Conservation (phyloP, 2,797 vertebrate genomes). For the Pipistrellus nathusii region DNA sequence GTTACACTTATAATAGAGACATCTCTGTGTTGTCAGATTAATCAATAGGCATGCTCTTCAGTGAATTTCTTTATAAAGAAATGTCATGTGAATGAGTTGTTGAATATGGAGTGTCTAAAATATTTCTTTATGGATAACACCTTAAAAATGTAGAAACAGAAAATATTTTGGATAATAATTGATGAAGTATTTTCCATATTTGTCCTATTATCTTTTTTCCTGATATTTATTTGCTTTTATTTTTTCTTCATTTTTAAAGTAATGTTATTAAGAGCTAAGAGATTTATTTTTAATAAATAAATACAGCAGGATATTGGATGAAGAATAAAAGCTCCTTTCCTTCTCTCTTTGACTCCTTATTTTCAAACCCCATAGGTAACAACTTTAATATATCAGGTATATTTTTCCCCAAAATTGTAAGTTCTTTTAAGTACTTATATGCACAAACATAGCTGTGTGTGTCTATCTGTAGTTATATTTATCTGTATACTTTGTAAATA, state of each 20-base stretch:
- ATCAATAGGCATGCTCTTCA: neutral
- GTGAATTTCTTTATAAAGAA: neutral
- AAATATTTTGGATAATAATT: neutral
- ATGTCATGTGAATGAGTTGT: neutral
- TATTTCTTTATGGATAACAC: neutral
- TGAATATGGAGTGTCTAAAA: neutral
- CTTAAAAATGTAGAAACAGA: neutral
- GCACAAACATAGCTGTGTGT: neutral
- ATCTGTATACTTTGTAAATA: neutral
- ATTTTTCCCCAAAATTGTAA: neutral
- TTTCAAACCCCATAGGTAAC: neutral
- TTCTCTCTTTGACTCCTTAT: neutral
- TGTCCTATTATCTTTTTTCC: neutral
- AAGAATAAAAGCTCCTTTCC: neutral
- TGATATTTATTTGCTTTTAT: neutral
- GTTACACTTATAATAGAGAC: neutral
- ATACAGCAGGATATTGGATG: neutral
- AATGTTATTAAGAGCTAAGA: constrained; percentile 8
- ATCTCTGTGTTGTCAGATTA: neutral
- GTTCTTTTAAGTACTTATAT: neutral
- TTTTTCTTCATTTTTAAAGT: constrained; percentile 22
- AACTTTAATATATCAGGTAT: neutral
- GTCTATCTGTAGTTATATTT: neutral
- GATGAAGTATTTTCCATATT: neutral
- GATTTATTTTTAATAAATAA: neutral